phyloP scores from a whole-genome alignment of 2,888 invertebrate genomes.

The Drosophila kambysellisi region DNA sequence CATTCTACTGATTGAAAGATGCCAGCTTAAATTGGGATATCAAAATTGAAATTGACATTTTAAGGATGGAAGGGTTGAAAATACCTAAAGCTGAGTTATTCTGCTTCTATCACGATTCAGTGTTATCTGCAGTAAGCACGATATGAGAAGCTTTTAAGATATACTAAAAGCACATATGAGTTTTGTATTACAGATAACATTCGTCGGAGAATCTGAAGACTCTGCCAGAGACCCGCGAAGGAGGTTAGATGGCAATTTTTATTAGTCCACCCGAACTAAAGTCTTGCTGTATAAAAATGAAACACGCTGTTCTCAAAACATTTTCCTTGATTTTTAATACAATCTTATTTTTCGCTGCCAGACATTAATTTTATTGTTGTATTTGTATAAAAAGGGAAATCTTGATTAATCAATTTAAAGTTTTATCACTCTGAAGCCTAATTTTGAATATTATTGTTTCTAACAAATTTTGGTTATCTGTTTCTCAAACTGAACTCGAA shows the following conservation, averaged over 20 bases:
- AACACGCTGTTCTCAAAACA: neutral
- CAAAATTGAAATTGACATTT: constrained; percentile 58
- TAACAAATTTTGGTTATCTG: neutral
- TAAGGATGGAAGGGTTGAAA: neutral
- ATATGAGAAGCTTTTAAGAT: neutral
- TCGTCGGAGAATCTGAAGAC: neutral
- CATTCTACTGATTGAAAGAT: constrained; percentile 16
- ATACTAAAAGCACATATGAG: neutral
- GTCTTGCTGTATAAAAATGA: neutral
- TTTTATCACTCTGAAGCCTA: neutral
- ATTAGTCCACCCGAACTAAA: neutral
- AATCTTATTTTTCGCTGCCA: neutral
- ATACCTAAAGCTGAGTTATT: neutral
- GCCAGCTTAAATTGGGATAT: constrained; percentile 28
- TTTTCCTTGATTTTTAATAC: neutral
- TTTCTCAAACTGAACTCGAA: neutral
- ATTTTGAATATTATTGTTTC: neutral
- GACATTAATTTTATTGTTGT: neutral
- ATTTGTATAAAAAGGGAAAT: neutral
- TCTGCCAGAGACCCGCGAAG: neutral
- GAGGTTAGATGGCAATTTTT: neutral
- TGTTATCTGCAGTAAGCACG: neutral
- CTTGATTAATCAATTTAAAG: neutral
- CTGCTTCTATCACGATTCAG: neutral
- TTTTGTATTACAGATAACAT: neutral